Evolutionary conservation across 2,113 vertebrate genomes (phyloP).

Genomic region (Malurus melanocephalus): DNA sequence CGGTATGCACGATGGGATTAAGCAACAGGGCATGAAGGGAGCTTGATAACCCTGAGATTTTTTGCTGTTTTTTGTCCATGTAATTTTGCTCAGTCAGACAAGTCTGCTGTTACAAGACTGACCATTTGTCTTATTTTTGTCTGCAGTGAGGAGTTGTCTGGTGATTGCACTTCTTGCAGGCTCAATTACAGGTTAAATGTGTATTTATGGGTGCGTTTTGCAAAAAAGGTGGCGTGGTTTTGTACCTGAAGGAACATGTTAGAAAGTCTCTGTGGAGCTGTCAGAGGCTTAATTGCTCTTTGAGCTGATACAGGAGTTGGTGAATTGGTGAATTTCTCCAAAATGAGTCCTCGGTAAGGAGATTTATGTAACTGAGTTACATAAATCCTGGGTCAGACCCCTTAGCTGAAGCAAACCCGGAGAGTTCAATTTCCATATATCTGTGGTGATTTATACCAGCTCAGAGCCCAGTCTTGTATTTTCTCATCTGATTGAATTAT

Average conservation of each 20-base stretch:
- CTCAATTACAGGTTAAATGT: background rate
- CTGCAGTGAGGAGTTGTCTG: background rate
- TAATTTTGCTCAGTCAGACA: background rate
- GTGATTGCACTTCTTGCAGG: no score
- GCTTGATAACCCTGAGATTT: background rate
- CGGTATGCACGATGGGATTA: background rate
- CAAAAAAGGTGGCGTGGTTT: background rate
- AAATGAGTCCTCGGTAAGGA: background rate
- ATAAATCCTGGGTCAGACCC: background rate
- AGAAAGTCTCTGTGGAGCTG: background rate
- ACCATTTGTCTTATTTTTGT: background rate
- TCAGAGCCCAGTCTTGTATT: background rate
- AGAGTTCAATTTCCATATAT: background rate
- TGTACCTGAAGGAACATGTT: background rate
- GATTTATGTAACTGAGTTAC: background rate
- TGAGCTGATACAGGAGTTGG: background rate
- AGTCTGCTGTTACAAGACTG: background rate
- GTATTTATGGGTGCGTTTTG: background rate
- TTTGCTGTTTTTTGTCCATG: background rate
- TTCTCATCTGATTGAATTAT: background rate
- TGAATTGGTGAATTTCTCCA: background rate
- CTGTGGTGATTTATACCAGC: background rate
- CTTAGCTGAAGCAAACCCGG: background rate
- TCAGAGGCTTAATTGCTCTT: background rate
- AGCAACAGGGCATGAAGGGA: background rate